Evolutionary conservation across 2,113 vertebrate genomes (phyloP).

Genomic region (Percopsis transmontana): DNA sequence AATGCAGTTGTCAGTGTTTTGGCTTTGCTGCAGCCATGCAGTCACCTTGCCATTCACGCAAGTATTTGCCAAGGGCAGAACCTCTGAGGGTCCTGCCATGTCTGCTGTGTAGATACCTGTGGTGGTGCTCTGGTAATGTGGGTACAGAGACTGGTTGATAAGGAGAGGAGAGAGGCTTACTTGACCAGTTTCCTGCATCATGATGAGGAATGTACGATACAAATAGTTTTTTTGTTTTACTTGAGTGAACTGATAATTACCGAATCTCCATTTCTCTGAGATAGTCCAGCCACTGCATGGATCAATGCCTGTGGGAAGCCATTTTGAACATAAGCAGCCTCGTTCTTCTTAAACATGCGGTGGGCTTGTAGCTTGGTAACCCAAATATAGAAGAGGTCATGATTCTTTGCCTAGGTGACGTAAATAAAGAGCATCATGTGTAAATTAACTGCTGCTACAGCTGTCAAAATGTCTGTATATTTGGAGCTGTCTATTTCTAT

Average conservation of each 20-base stretch:
- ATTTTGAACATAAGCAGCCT: slow-evolving; percentile 61
- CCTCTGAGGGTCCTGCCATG: slow-evolving; percentile 38
- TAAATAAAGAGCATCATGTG: background rate
- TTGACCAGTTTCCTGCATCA: background rate
- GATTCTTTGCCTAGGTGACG: slow-evolving; percentile 82
- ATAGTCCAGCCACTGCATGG: slow-evolving; percentile 19
- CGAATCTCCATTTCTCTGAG: slow-evolving; percentile 66
- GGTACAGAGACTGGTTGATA: background rate
- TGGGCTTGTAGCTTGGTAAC: slow-evolving; percentile 87
- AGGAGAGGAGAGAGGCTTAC: background rate
- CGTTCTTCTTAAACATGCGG: slow-evolving; percentile 79
- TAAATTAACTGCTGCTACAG: too few relatives aligned
- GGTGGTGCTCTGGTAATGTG: slow-evolving; percentile 20
- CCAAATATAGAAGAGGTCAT: slow-evolving; percentile 90
- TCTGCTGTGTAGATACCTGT: slow-evolving; percentile 73
- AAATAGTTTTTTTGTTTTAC: background rate
- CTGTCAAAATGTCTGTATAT: too few relatives aligned
- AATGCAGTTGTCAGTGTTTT: slow-evolving; percentile 81
- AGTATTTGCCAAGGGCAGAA: slow-evolving; percentile 51
- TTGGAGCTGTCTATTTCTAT: too few relatives aligned
- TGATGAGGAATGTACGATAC: background rate
- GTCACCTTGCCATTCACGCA: slow-evolving; percentile 79
- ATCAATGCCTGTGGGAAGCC: slow-evolving; percentile 51
- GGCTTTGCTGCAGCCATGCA: slow-evolving; percentile 87
- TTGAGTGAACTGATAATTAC: slow-evolving; percentile 50